Base-by-base conservation (phyloP, 2,797 vertebrate species). In the Hemibagrus guttatus region DNA sequence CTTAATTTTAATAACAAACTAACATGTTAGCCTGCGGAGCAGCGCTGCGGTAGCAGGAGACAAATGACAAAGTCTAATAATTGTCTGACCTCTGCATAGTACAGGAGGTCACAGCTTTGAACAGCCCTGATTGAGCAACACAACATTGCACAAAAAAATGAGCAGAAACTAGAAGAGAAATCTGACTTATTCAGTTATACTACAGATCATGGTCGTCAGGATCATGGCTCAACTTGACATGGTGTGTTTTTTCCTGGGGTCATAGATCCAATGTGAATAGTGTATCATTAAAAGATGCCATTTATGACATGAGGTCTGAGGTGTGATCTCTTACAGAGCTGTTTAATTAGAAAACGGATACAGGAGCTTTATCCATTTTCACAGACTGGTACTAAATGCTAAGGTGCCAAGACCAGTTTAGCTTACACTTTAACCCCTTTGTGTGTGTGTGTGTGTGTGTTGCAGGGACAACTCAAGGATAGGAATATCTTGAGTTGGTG, bases 61-160 rank as follows among this genome's bases (percentile, higher is more conserved):
- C 68, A 72, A 74, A 85, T 87, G 72, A 87, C 78, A 85, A 71
- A 83, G 84, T 76, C 61, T 85, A 88, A 87, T 87, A 64, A 69
- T 75, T 21, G 35, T 39, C 79, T 83, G 82, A 85, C 84, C 87
- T 88, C 69, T 23, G 59, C n/a, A 39, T 66, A 52, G 3, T 8
- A 84, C 19, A 28, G 71, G 83, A 88, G 79, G 87, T 88, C 84
- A 83, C 61, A 66, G 79, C 19, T 84, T 54, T 31, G 26, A 69
- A 31, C 81, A 61, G 23, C 49, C 42, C n/a, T 3, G 35, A 71
- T 46, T 39, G 69, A 72, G 54, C 23, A 42, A 74, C 35, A 39
- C 28, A 59, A 58, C 1, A 31, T 39, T 21, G 16, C 46, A 42
- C 28, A 17, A 64, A 61, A 26, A 61, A 14, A 12, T 61, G 58